A percentile compares a stretch with the other conserved stretches of the same genome.
Evolutionary conservation across 2,888 invertebrate species (phyloP).

Genomic region (Sinopyrophorus schimmeli): DNA sequence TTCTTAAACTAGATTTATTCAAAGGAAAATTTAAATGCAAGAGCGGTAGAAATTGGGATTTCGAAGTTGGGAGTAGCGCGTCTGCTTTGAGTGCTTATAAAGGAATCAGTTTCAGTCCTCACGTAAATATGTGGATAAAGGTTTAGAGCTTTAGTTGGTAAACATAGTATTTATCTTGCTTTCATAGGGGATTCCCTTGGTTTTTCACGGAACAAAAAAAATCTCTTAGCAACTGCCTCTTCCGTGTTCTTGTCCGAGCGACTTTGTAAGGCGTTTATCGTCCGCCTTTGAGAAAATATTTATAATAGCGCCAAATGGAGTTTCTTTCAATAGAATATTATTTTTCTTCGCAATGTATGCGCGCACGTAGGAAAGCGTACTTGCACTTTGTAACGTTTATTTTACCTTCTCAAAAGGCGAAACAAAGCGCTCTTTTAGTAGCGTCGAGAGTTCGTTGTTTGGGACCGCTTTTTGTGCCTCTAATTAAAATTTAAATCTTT

Average conservation of each 20-base stretch:
- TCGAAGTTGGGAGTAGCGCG: conserved; percentile 3
- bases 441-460: no score
- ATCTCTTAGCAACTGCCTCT: neutral
- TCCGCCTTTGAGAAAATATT: neutral
- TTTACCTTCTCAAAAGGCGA: no score
- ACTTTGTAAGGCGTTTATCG: neutral
- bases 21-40: conserved; percentile 12
- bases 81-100: conserved; percentile 16
- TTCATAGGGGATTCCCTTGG: conserved; percentile 5
- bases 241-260: neutral
- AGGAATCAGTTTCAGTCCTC: conserved; percentile 21
- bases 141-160: conserved; percentile 17
- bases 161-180: conserved; percentile 21
- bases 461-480: no score
- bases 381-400: no score
- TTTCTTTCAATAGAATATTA: neutral
- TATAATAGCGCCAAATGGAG: neutral
- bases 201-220: conserved; percentile 10
- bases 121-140: conserved; percentile 22
- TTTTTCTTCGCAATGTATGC: no score
- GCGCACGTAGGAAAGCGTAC: no score
- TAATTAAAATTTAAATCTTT: no score
- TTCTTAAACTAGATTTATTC: conserved; percentile 13
- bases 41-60: conserved; percentile 10
- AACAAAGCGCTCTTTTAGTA: no score